Evolutionary conservation across 2,113 vertebrate genomes (phyloP).

Genomic region (Manacus vitellinus): DNA sequence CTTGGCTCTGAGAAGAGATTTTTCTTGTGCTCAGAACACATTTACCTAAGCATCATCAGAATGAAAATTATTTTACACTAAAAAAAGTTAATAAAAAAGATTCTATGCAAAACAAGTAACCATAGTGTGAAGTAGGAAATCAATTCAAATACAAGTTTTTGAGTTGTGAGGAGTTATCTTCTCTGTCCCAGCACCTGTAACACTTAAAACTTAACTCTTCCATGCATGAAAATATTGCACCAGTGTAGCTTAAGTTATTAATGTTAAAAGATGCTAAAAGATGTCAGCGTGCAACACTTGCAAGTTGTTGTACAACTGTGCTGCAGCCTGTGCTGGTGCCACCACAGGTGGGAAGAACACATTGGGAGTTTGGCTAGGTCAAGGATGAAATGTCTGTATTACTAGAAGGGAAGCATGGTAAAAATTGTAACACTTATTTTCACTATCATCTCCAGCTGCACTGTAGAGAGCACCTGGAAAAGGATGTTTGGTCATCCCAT

Average conservation of each 20-base stretch:
- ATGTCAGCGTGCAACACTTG: fast-evolving
- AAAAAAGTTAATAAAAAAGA: neutral
- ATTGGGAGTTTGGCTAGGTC: neutral
- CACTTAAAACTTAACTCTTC: neutral
- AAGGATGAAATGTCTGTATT: fast-evolving
- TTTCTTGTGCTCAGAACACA: neutral
- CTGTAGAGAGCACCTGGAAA: neutral
- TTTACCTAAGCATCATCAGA: neutral
- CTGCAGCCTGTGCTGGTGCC: neutral
- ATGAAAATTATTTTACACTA: neutral
- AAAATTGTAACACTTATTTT: neutral
- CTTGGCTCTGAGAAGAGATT: neutral
- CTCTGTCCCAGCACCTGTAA: neutral
- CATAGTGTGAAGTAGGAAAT: fast-evolving
- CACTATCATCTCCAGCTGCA: neutral
- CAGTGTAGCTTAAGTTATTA: neutral
- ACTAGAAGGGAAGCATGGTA: neutral
- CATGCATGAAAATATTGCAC: neutral
- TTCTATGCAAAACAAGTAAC: neutral
- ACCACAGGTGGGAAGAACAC: fast-evolving
- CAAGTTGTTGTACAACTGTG: fast-evolving
- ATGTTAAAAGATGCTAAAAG: neutral
- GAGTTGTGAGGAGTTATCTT: neutral
- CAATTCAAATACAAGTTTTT: neutral
- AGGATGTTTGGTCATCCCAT: neutral